Percentiles rank a stretch among this genome's conserved stretches.
These are phyloP conservation scores for Protonemura montana DNA, from an alignment of 2,888 invertebrate genomes.

Conservation along the genomic window DNA sequence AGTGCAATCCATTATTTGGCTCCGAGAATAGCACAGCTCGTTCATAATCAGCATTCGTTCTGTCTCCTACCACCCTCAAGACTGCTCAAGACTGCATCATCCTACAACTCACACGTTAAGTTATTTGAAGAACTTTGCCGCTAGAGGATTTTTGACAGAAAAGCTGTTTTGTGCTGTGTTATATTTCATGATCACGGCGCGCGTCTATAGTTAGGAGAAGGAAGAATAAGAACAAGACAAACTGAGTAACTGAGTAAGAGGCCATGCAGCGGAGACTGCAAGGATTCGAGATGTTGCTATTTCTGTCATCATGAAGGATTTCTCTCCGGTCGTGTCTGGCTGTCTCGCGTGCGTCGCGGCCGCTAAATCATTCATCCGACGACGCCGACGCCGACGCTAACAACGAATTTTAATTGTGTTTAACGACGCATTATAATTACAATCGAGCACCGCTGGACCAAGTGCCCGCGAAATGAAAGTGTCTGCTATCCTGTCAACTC, in stretches of 20 bases:
- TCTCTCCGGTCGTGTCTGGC: neutral
- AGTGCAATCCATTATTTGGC: conserved; percentile 43
- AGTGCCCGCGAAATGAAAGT: neutral
- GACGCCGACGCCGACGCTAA: conserved; percentile 2
- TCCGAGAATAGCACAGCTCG: conserved; percentile 45
- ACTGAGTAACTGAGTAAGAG: neutral
- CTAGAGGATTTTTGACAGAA: conserved; percentile 45
- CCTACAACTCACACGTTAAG: conserved; percentile 14
- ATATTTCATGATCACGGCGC: conserved; percentile 36
- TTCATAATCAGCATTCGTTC: conserved; percentile 40
- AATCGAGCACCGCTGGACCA: neutral
- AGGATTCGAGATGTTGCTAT: conserved; percentile 28
- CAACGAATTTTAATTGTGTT: neutral
- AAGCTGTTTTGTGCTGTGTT: conserved; percentile 43
- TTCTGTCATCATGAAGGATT: conserved; percentile 2
- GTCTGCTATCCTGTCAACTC: neutral
- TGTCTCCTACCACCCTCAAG: neutral
- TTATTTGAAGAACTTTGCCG: conserved; percentile 37
- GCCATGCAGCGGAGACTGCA: neutral
- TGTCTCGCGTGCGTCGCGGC: neutral
- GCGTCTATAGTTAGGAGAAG: conserved; percentile 22
- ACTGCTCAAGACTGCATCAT: conserved; percentile 25
- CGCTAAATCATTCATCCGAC: neutral
- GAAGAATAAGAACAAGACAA: conserved; percentile 1
- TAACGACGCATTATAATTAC: neutral